Evolutionary conservation across 64 coral and sea anemone species (phyloP), one percentile per base, ranked within the genome.

Genomic region (Dendrophyllia cribrosa): DNA sequence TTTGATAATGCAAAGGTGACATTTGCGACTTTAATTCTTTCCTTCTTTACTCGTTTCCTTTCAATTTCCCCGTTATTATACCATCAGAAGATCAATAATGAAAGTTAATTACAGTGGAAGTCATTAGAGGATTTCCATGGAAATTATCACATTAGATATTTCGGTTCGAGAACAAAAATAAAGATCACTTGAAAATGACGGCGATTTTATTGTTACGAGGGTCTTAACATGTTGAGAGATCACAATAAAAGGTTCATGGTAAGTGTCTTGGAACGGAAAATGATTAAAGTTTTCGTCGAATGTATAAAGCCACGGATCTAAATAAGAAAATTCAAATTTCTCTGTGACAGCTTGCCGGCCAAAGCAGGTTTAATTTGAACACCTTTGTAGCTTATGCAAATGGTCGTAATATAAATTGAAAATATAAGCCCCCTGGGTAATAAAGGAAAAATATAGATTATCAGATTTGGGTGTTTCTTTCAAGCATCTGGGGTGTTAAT

Each of bases 371-470:
- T 69, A 19, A 67, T 67, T 66, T 84, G 43, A 66, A 49, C 80
- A 84, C 58, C 17, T 62, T 84, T 23, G 10, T 13, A 11, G 45
- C 46, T 22, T 68, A 84, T 84, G 80, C 62, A 84, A 84, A 84
- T 84, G 80, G 9, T 75, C 45, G 2, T 7, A 24, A 24, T 75
- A 75, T 12, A 67, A 84, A 84, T 67, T 49, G n/a, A 21, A 84
- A 67, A 16, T 51, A 47, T 23, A 67, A 24, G 22, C 47, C 43
- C 19, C 16, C 45, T 68, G 17, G 10, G 60, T 65, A 50, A 84
- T 68, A 67, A 68, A 66, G 23, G 43, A 16, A 62, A 78, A 19
- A 44, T 46, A 82, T 34, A 62, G 17, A 14, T n/a, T 82, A 82
- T 82, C 78, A 23, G 62, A 66, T 68, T 65, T 84, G 66, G 55